phyloP scores from a whole-genome alignment of 30 jellyfish, hydroid and myxozoan species.

The Turritopsis dohrnii region DNA sequence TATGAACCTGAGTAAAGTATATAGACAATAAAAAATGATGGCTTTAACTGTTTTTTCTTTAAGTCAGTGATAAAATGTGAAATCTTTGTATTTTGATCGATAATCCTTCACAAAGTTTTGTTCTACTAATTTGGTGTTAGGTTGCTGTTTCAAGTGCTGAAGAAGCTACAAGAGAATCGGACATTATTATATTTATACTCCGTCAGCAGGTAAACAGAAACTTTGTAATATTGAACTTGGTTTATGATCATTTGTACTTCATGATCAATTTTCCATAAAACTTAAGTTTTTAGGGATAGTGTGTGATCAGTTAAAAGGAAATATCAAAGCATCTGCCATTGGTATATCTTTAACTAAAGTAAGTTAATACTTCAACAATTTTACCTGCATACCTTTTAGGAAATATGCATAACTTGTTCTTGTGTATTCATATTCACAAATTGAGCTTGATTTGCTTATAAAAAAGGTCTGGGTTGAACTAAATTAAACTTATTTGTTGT shows the following conservation, averaged over 20 bases:
- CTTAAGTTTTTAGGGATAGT: slow-evolving; percentile 46
- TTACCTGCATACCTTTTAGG: too few relatives aligned
- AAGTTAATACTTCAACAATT: neutral
- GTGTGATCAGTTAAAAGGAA: slow-evolving; percentile 48
- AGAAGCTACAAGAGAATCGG: slow-evolving; percentile 53
- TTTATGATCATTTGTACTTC: neutral
- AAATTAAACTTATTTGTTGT: too few relatives aligned
- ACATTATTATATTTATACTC: slow-evolving; percentile 44
- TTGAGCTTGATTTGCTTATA: too few relatives aligned
- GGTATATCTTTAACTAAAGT: slow-evolving; percentile 69
- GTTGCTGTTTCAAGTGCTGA: slow-evolving; percentile 57
- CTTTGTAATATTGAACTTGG: neutral
- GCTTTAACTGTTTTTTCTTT: too few relatives aligned
- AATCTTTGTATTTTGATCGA: too few relatives aligned
- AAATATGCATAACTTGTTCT: too few relatives aligned
- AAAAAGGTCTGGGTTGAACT: too few relatives aligned
- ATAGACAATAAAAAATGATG: too few relatives aligned
- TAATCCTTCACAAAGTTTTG: neutral
- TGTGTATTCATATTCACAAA: too few relatives aligned
- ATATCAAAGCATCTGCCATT: slow-evolving; percentile 30
- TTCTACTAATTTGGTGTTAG: slow-evolving; percentile 17
- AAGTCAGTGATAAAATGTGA: too few relatives aligned
- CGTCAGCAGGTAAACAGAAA: slow-evolving; percentile 72
- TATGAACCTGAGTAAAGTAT: too few relatives aligned
- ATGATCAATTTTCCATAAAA: neutral